phyloP scores from a whole-genome alignment of 2,888 invertebrate species.

The Ormia ochracea region DNA sequence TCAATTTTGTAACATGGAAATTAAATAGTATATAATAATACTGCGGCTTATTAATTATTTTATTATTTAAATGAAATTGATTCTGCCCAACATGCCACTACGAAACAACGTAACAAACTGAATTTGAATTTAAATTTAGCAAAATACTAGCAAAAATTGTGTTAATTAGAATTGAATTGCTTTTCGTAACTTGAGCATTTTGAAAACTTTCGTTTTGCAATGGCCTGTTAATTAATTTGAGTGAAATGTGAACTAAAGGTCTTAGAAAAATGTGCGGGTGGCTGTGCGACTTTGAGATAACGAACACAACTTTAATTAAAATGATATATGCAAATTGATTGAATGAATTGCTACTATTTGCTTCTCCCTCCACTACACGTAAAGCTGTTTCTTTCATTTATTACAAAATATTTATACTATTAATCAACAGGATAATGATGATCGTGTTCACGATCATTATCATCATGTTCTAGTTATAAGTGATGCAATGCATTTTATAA shows the following conservation, averaged over 20 bases:
- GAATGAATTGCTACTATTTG: background rate
- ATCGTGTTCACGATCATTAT: conserved; percentile 4
- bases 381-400: background rate
- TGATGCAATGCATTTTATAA: background rate
- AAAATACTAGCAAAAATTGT: conserved; percentile 10
- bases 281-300: conserved; percentile 20
- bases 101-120: background rate
- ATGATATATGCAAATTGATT: conserved; percentile 43
- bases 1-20: no score
- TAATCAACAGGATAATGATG: background rate
- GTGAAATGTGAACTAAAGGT: conserved; percentile 41
- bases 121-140: conserved; percentile 4
- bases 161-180: conserved; percentile 27
- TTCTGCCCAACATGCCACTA: background rate
- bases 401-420: background rate
- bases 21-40: no score
- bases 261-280: conserved; percentile 28
- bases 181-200: conserved; percentile 22
- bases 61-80: background rate
- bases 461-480: background rate
- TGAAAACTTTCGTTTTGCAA: conserved; percentile 37
- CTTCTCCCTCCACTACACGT: background rate
- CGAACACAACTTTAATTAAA: conserved; percentile 21
- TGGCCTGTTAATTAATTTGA: conserved; percentile 47
- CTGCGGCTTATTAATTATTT: background rate